Base-by-base conservation (phyloP, 2,797 vertebrate species). In the Lagodon rhomboides region DNA sequence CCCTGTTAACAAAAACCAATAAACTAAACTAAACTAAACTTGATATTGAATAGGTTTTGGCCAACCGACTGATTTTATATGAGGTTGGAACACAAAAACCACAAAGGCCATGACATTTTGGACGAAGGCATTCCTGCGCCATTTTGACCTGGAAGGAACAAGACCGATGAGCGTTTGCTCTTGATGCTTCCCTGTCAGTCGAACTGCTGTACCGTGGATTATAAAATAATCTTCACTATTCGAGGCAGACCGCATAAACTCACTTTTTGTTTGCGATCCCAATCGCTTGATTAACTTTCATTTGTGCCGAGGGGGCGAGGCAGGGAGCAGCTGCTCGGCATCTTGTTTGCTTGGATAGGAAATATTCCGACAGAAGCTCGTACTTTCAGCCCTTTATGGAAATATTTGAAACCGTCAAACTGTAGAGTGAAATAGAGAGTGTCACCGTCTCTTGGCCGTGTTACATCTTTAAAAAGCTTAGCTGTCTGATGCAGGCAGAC, bases 401-500 rank as follows among this genome's bases (percentile, higher is more conserved):
- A 74, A 34, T 22, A 65, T 82, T 51, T 65, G 12, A 56, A 72
- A 22, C 54, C 20, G 79, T 82, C 66, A 78, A 81, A 80, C 7
- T 50, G 44, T 49, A 46, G 27, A 65, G 53, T 16, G 30, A 77
- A 79, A 75, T 11, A 20, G 43, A 71, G 63, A 63, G 50, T 55
- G 55, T 56, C 62, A 59, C 50, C 47, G 68, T 85, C 72, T 80
- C 38, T 59, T 43, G 79, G 73, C 79, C 59, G 20, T 54, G 58
- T 49, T 64, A 17, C 27, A 68, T 84, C 62, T 77, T 77, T 25
- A 27, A 56, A 71, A 55, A 75, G 77, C 85, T 82, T 58, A 68
- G 63, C 54, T 67, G 72, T 69, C 67, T 69, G 82, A 69, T 77
- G 72, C 34, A 64, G 69, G 38, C 72, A 62, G 75, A 41, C 55